A percentile compares a stretch with the other conserved stretches of the same genome.
Conservation (phyloP, 2,113 vertebrate species). For the Balaeniceps rex region DNA sequence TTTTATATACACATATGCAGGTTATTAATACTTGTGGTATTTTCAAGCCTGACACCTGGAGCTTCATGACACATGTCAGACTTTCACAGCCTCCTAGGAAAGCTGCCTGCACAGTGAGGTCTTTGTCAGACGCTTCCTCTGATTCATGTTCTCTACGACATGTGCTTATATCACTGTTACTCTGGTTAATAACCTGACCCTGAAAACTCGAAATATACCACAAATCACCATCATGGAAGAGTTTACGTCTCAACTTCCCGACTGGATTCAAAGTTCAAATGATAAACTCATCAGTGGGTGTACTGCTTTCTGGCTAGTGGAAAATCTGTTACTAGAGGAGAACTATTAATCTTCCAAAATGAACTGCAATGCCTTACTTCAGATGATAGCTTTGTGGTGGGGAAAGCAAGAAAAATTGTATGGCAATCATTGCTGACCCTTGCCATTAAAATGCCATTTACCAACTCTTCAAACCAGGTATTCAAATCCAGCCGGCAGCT, state of each 20-base stretch:
- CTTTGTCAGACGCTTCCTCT: constrained; percentile 37
- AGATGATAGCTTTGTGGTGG: constrained; percentile 2
- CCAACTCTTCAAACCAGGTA: not conserved
- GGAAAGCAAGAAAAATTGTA: not conserved
- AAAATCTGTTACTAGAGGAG: constrained; percentile 29
- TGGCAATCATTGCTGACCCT: not conserved
- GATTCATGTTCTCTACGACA: constrained; percentile 25
- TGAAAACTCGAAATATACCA: constrained; percentile 53
- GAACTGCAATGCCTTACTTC: not conserved
- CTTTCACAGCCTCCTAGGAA: constrained; percentile 9
- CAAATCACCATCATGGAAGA: constrained; percentile 52
- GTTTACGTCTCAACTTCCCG: constrained; percentile 7
- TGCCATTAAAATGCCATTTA: constrained; percentile 6
- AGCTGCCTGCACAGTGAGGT: not conserved
- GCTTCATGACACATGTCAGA: not conserved
- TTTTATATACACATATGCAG: not conserved
- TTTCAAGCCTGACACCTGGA: constrained; percentile 3
- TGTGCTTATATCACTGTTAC: constrained; percentile 37
- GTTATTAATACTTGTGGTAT: not conserved
- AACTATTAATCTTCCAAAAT: constrained; percentile 50
- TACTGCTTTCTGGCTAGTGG: constrained; percentile 12
- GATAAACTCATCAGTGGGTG: constrained; percentile 55
- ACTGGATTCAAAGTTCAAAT: constrained; percentile 61
- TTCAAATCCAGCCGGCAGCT: not conserved
- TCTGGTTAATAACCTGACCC: constrained; percentile 55